Evolutionary conservation across 2,888 invertebrate species (phyloP).

Genomic region (Eristalis pertinax): DNA sequence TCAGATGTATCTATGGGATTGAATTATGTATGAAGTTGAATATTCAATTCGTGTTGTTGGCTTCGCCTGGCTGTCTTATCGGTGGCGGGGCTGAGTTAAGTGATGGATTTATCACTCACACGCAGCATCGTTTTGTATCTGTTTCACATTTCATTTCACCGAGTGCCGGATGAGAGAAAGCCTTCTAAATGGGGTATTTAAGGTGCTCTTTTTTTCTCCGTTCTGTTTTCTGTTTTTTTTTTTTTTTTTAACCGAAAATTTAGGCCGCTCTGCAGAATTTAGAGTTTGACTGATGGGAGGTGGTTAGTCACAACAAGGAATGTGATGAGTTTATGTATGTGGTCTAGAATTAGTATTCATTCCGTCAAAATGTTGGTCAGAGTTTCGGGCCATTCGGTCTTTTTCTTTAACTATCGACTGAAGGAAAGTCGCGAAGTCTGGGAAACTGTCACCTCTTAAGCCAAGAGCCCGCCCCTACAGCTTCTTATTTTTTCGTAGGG

Average conservation of each 20-base stretch:
- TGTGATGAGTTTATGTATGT: too few species aligned
- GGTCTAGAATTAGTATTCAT: too few species aligned
- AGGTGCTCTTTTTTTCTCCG: not conserved
- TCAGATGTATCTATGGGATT: constrained; percentile 6
- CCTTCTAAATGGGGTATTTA: not conserved
- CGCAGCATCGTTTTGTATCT: not conserved
- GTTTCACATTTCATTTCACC: not conserved
- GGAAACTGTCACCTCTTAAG: too few species aligned
- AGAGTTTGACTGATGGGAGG: too few species aligned
- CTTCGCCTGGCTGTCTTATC: not conserved
- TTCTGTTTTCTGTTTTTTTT: not conserved
- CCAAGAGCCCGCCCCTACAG: too few species aligned
- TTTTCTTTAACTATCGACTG: too few species aligned
- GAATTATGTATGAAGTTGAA: constrained; percentile 17
- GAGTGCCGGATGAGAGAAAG: not conserved
- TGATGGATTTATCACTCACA: constrained; percentile 17
- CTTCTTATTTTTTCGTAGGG: too few species aligned
- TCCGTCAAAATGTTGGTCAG: too few species aligned
- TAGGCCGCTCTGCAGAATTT: not conserved
- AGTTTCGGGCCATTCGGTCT: too few species aligned
- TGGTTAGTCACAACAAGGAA: too few species aligned
- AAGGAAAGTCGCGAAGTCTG: too few species aligned
- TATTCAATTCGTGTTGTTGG: not conserved
- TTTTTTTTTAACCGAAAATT: not conserved
- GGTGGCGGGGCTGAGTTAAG: not conserved